Base-by-base conservation (phyloP, 1,140 invertebrate genomes). In the Chelonus insularis region DNA sequence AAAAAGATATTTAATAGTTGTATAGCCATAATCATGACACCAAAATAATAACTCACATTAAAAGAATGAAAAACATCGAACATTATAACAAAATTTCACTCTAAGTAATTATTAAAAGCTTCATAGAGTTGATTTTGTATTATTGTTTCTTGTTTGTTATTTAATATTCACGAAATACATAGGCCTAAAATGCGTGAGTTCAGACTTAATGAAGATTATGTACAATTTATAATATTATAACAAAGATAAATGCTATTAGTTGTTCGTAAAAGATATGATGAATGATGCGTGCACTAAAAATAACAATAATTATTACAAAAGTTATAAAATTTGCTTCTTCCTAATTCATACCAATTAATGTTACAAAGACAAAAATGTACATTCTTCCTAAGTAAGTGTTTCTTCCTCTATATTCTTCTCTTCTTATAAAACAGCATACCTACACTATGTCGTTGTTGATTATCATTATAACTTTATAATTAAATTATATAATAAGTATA, bases 31-130 rank as follows among this genome's bases (percentile, higher is more conserved):
- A n/a, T n/a, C n/a, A n/a, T n/a, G n/a, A n/a, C n/a, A n/a, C n/a
- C n/a, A n/a, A n/a, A n/a, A n/a, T n/a, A n/a, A n/a, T n/a, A n/a
- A n/a, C n/a, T n/a, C n/a, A n/a, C n/a, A n/a, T n/a, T n/a, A n/a
- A n/a, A n/a, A n/a, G n/a, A n/a, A n/a, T n/a, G n/a, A n/a, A n/a
- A n/a, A n/a, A n/a, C n/a, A n/a, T n/a, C n/a, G n/a, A n/a, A 57
- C 20, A 47, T 25, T 32, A 62, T 23, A 36, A 36, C 3, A 59
- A 21, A 50, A 47, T 25, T 23, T 11, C 6, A 61, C 20, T 23
- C 50, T 34, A 51, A 43, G 52, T 45, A 48, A 50, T 63, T 62
- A 25, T 52, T 36, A 12, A 57, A 18, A 37, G 7, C n/a, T 59
- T 59, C 37, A 58, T 58, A 34, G n/a, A 36, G n/a, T 21, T 36